These are phyloP conservation scores for Quadroppia sp. DNA, from an alignment of 2,888 invertebrate species.

Conservation along the genomic window DNA sequence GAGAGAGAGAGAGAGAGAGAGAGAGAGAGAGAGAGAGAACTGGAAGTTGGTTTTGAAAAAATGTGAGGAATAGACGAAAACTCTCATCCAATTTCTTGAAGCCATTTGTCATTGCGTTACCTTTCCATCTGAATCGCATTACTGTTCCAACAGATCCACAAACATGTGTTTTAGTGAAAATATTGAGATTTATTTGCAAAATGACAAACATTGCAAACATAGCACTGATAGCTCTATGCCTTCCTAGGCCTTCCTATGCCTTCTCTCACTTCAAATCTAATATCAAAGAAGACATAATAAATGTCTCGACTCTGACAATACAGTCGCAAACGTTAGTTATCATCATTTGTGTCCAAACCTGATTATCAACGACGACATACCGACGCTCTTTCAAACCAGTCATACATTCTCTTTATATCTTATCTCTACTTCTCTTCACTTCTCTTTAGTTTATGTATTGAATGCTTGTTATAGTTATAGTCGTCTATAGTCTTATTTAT, in stretches of 20 bases:
- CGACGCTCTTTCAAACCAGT: slow-evolving; percentile 12
- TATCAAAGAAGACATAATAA: slow-evolving; percentile 29
- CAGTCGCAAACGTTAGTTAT: slow-evolving; percentile 13
- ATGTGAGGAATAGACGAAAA: background rate
- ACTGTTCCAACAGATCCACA: slow-evolving; percentile 17
- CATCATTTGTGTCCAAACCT: slow-evolving; percentile 24
- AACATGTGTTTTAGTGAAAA: slow-evolving; percentile 27
- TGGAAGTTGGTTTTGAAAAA: background rate
- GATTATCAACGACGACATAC: background rate
- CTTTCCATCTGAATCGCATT: slow-evolving; percentile 31
- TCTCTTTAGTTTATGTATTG: slow-evolving; percentile 3
- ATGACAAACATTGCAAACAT: slow-evolving; percentile 25
- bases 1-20: slow-evolving; percentile 23
- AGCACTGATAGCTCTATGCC: background rate
- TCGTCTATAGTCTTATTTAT: slow-evolving; percentile 18
- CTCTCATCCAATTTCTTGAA: slow-evolving; percentile 29
- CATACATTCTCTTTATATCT: background rate
- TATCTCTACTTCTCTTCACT: slow-evolving; percentile 11
- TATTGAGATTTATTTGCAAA: slow-evolving; percentile 35
- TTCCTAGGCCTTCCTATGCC: background rate
- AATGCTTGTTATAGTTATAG: background rate
- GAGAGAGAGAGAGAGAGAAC: slow-evolving; percentile 15
- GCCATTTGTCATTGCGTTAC: slow-evolving; percentile 29
- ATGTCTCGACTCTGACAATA: background rate
- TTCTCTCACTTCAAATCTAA: slow-evolving; percentile 25